Evolutionary conservation across 2,113 vertebrate species (phyloP).

Genomic region (Mastomys natalensis): DNA sequence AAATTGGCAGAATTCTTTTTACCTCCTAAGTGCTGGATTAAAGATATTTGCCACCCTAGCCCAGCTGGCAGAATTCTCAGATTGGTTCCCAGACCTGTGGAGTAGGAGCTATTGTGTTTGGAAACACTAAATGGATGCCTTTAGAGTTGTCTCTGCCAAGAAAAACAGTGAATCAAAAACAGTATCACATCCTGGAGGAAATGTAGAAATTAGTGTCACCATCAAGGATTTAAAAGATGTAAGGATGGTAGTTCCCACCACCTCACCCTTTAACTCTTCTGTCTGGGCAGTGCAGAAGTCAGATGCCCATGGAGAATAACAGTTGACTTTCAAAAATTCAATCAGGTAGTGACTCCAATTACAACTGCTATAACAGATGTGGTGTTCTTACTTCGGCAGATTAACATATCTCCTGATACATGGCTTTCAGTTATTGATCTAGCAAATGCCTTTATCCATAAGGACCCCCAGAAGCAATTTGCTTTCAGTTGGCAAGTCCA

Average conservation of each 20-base stretch:
- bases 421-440: not conserved
- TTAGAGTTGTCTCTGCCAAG: not conserved
- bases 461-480: not conserved
- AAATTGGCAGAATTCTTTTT: not conserved
- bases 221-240: not conserved
- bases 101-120: not conserved
- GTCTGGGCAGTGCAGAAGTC: not conserved
- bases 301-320: not conserved
- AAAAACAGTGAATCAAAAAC: not conserved
- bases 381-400: not conserved
- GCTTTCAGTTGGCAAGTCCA: not conserved
- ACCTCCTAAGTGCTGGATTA: too few species aligned
- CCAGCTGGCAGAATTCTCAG: not conserved
- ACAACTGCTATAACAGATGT: not conserved
- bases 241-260: not conserved
- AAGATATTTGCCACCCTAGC: too few species aligned
- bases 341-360: not conserved
- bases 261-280: not conserved
- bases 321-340: not conserved
- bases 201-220: not conserved
- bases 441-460: not conserved
- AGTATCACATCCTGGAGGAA: not conserved
- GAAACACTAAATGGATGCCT: not conserved
- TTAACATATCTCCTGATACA: not conserved
- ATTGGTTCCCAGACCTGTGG: not conserved